phyloP scores from a whole-genome alignment of 2,797 vertebrate genomes.

The Siniperca obscura region DNA sequence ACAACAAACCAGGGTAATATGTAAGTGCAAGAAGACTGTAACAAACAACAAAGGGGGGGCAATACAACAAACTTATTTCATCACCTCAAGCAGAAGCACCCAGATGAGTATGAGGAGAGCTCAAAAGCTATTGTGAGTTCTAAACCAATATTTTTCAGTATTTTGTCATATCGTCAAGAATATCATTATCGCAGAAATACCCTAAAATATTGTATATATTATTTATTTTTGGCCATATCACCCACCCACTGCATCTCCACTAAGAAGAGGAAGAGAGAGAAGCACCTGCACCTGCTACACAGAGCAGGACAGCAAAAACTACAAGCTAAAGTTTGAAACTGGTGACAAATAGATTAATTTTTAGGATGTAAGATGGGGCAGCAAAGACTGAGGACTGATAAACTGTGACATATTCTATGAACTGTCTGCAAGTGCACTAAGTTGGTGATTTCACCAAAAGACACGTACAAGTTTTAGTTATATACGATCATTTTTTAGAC shows the following conservation, averaged over 20 bases:
- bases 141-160: no score
- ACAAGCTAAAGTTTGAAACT: not conserved
- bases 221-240: no score
- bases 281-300: slow-evolving; percentile 13
- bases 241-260: not conserved
- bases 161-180: no score
- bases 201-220: no score
- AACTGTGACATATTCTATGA: not conserved
- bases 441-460: not conserved
- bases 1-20: no score
- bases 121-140: no score
- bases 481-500: not conserved
- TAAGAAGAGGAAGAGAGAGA: slow-evolving; percentile 34
- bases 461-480: not conserved
- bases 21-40: no score
- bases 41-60: no score
- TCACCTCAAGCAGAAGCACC: no score
- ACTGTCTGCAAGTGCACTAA: not conserved
- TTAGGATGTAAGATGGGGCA: not conserved
- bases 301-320: not conserved
- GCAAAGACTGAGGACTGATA: not conserved
- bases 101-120: no score
- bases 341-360: not conserved
- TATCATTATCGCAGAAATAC: no score
- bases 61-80: no score